Evolutionary conservation across 2,888 invertebrate species (phyloP), one percentile per base, ranked within the genome.

Genomic region (Stratiomys singularior): DNA sequence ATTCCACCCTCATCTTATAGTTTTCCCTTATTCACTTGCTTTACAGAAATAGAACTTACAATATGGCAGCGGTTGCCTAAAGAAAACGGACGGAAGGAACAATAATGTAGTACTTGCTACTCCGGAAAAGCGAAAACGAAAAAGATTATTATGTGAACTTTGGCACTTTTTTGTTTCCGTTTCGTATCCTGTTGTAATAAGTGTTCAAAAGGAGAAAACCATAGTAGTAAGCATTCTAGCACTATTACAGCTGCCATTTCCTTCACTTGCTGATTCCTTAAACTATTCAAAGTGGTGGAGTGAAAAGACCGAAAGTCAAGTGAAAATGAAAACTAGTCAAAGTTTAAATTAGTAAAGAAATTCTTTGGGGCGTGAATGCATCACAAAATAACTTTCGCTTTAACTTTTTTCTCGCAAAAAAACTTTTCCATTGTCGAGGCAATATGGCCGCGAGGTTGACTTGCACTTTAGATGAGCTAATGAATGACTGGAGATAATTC

Each of bases 71-170:
- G 5, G 44, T 13, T 44, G 13, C 44, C 3, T 4, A 15, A 13
- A 52, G n/a, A 52, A 52, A 52, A 52, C 15, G 18, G 4, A 52
- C 52, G 52, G 18, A 52, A 18, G 18, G 15, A 52, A 18, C 52
- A 52, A 9, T n/a, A 52, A 52, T 52, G 18, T 52, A n/a, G n/a
- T n/a, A 52, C 52, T 18, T 15, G 18, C 15, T 30, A 13, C 66
- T 37, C 15, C 1, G 37, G 37, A 37, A 37, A 37, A 37, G 27
- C 15, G 37, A 27, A 66, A 28, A 37, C 15, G 18, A 37, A 37
- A 66, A 66, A 37, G 18, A 66, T n/a, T 30, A 66, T 66, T 66
- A 66, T 66, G 37, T 15, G 66, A 15, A 66, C 27, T 66, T 66
- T 64, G 28, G 18, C 64, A 64, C 64, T 64, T 66, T 66, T n/a